Conservation (phyloP, 2,797 vertebrate genomes). For the Epinephelus awoara region DNA sequence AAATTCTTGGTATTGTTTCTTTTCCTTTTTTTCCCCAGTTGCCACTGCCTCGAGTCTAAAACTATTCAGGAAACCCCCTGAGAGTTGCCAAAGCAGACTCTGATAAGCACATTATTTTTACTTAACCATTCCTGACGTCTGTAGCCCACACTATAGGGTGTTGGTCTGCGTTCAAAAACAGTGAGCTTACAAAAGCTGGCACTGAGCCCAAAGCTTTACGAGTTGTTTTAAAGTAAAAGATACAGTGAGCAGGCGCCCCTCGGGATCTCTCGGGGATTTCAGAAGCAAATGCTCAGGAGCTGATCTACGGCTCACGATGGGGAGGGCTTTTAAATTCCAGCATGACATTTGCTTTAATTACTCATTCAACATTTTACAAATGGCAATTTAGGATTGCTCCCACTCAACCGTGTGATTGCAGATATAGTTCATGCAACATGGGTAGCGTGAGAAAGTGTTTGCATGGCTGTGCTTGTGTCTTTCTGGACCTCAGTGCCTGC, state of each 20-base stretch:
- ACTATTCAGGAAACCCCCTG: conserved; percentile 44
- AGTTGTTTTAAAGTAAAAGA: conserved; percentile 43
- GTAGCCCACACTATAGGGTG: conserved; percentile 27
- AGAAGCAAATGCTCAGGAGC: conserved; percentile 13
- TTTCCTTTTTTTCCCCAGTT: neutral
- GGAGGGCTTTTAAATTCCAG: conserved; percentile 4
- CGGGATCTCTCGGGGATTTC: conserved; percentile 28
- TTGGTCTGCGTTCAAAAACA: conserved; percentile 29
- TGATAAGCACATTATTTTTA: conserved; percentile 55
- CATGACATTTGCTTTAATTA: conserved; percentile 19
- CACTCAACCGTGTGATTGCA: conserved; percentile 31
- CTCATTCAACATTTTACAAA: conserved; percentile 25
- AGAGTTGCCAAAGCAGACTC: conserved; percentile 40
- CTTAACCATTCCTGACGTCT: conserved; percentile 23
- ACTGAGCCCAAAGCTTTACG: conserved; percentile 28
- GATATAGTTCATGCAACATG: conserved; percentile 18
- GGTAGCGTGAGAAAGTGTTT: conserved; percentile 13
- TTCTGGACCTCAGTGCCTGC: neutral
- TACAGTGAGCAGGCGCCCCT: conserved; percentile 26
- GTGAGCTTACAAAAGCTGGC: conserved; percentile 30
- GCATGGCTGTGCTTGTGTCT: conserved; percentile 31
- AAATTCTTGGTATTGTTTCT: neutral
- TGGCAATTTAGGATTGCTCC: neutral
- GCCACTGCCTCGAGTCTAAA: conserved; percentile 13
- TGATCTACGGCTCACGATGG: conserved; percentile 8